Percentiles rank a stretch among this genome's conserved stretches.
phyloP scores from a whole-genome alignment of 2,113 vertebrate genomes.

The Dromas ardeola region DNA sequence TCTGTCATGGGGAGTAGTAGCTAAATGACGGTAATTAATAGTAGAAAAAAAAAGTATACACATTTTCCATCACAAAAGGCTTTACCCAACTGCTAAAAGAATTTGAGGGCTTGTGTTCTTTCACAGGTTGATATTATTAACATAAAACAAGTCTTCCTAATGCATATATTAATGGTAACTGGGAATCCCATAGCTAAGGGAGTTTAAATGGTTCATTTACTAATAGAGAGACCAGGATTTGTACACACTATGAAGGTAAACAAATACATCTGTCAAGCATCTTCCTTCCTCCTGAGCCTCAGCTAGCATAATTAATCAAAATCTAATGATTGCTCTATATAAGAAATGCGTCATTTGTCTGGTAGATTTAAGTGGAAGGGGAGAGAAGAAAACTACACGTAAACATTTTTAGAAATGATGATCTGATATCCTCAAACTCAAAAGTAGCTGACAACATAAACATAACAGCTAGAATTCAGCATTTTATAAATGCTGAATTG shows the following conservation, averaged over 20 bases:
- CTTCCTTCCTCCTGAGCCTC: neutral
- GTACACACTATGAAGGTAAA: neutral
- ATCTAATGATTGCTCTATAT: neutral
- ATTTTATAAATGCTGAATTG: neutral
- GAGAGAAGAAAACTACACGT: neutral
- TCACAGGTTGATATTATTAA: neutral
- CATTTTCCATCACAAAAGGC: neutral
- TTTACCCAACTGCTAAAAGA: neutral
- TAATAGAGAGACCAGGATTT: neutral
- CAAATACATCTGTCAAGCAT: neutral
- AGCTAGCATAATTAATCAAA: neutral
- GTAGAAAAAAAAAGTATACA: neutral
- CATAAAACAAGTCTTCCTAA: neutral
- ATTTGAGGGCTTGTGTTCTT: neutral
- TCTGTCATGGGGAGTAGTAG: neutral
- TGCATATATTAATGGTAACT: neutral
- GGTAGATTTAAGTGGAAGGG: neutral
- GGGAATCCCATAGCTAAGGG: neutral
- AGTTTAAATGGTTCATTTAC: slow-evolving; percentile 14
- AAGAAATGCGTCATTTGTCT: neutral
- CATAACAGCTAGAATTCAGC: neutral
- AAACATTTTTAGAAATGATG: neutral
- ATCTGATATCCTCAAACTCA: neutral
- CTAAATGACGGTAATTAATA: neutral
- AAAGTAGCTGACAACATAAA: neutral